These are phyloP conservation scores for Perdita meconis DNA, from an alignment of 2,888 invertebrate genomes.

Conservation along the genomic window DNA sequence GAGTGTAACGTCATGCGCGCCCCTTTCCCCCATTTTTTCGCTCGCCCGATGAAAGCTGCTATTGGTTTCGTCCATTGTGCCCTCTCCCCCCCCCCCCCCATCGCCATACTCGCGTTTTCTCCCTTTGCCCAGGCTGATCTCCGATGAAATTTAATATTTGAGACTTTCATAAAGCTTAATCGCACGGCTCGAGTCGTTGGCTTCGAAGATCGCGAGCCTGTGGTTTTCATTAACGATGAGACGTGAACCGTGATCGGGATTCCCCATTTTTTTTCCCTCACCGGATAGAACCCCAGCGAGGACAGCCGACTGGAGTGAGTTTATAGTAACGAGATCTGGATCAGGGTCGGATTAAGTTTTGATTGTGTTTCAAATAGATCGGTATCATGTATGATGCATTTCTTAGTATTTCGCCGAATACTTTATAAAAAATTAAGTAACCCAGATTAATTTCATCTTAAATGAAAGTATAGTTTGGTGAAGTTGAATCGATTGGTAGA, in stretches of 20 bases:
- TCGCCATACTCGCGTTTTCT: constrained; percentile 5
- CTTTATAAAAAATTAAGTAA: too few species aligned
- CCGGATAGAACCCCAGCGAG: not conserved
- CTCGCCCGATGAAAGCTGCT: constrained; percentile 33
- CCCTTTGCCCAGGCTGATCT: constrained; percentile 7
- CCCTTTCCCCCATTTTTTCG: constrained; percentile 37
- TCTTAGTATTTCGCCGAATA: too few species aligned
- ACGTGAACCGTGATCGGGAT: not conserved
- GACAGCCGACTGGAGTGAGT: not conserved
- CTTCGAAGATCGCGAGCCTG: constrained; percentile 19
- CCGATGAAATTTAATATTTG: constrained; percentile 60
- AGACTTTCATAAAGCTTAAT: constrained; percentile 56
- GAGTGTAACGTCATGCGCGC: constrained; percentile 58
- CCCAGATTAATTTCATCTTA: too few species aligned
- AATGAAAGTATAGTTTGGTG: too few species aligned
- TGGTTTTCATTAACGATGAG: constrained; percentile 44
- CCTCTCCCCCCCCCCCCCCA: too few species aligned
- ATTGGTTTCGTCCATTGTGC: constrained; percentile 55
- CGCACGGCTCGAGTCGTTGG: not conserved
- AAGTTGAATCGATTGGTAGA: too few species aligned
- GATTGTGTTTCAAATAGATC: too few species aligned
- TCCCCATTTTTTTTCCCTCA: not conserved
- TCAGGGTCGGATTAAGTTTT: too few species aligned
- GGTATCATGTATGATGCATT: too few species aligned
- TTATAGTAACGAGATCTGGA: not conserved